Conservation (phyloP, 2,888 invertebrate species). For the Eilema sororculum region DNA sequence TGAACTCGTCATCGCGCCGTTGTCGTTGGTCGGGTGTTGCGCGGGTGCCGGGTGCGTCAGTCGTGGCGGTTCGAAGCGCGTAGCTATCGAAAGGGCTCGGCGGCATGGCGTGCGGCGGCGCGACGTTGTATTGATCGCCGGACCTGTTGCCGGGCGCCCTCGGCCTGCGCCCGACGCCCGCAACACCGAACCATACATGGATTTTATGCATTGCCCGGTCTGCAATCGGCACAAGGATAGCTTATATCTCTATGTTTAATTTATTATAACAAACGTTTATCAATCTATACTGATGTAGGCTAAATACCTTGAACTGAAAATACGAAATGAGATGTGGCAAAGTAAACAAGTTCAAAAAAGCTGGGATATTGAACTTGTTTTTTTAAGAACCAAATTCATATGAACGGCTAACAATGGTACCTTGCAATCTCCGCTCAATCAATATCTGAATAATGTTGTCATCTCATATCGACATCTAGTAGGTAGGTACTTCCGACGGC, state of each 20-base stretch:
- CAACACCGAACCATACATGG: conserved; percentile 57
- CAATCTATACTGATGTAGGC: neutral
- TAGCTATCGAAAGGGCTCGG: conserved; percentile 68
- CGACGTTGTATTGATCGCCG: conserved; percentile 80
- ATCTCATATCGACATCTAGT: conserved; percentile 39
- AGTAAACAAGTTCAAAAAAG: neutral
- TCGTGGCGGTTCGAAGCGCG: conserved; percentile 47
- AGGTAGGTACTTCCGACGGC: conserved; percentile 42
- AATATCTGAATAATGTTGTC: conserved; percentile 30
- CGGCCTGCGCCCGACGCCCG: conserved; percentile 46
- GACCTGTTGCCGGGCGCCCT: conserved; percentile 85
- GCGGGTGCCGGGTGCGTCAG: conserved; percentile 48
- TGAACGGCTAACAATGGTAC: neutral
- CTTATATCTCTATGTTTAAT: neutral
- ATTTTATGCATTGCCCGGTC: conserved; percentile 62
- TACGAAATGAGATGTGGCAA: neutral
- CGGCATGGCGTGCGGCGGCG: conserved; percentile 73
- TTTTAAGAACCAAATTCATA: neutral
- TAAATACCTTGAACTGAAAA: neutral
- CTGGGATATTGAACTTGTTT: neutral
- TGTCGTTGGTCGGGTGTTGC: conserved; percentile 34
- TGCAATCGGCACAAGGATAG: conserved; percentile 53
- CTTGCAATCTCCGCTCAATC: neutral
- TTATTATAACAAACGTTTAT: neutral
- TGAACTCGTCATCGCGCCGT: conserved; percentile 48